These are phyloP conservation scores for Chiloscyllium plagiosum DNA, from an alignment of 2,113 vertebrate species.

Conservation along the genomic window DNA sequence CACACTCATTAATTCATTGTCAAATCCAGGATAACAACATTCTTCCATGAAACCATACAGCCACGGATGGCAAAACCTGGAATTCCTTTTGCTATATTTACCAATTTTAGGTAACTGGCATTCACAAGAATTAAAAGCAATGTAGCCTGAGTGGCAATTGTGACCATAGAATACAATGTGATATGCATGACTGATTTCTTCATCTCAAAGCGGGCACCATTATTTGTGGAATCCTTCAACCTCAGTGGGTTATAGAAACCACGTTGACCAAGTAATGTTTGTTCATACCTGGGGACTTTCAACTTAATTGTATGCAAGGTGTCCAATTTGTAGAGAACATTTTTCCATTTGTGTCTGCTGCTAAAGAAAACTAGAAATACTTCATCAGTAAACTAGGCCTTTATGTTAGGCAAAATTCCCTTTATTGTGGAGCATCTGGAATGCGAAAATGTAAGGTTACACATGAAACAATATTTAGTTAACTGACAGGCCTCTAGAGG, in stretches of 20 bases:
- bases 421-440: background rate
- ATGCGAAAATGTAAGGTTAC: background rate
- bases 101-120: background rate
- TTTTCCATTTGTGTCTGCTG: background rate
- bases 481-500: background rate
- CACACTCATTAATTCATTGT: background rate
- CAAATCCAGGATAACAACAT: background rate
- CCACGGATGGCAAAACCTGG: background rate
- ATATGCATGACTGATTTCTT: background rate
- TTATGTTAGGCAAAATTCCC: background rate
- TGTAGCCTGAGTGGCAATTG: background rate
- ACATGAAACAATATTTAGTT: background rate
- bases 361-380: background rate
- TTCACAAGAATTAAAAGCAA: background rate
- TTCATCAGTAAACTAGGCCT: background rate
- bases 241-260: background rate
- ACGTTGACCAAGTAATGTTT: background rate
- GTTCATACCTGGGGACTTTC: background rate
- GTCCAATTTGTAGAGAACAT: background rate
- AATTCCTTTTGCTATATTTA: background rate
- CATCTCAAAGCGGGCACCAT: background rate
- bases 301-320: no score
- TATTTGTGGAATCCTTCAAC: background rate
- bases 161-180: background rate
- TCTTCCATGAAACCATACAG: background rate